These are phyloP conservation scores for Drosophila yakuba DNA, from an alignment of 1,140 invertebrate species.

Conservation along the genomic window DNA sequence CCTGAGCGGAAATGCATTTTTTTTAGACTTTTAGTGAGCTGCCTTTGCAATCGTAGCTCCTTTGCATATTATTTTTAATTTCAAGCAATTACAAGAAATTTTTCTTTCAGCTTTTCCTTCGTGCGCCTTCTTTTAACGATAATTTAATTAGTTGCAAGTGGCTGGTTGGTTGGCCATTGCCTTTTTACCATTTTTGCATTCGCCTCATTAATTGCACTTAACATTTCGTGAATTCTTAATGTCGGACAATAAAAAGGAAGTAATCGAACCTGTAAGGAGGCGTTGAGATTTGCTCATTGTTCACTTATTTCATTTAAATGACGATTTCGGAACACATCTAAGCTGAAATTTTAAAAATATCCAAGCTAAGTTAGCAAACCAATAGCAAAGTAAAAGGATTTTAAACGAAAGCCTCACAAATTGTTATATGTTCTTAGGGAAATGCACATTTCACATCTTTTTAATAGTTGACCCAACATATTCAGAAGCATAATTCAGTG, in stretches of 20 bases:
- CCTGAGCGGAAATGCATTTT: slow-evolving; percentile 70
- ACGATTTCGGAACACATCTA: no score
- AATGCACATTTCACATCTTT: neutral
- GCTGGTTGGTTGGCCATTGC: slow-evolving; percentile 32
- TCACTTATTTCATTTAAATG: neutral
- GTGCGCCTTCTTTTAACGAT: slow-evolving; percentile 56
- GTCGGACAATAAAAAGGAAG: slow-evolving; percentile 18
- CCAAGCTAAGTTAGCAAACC: no score
- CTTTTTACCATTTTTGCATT: slow-evolving; percentile 35
- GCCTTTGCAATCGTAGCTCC: slow-evolving; percentile 18
- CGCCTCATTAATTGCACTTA: slow-evolving; percentile 77
- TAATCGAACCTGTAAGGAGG: slow-evolving; percentile 20
- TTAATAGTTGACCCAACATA: slow-evolving; percentile 6
- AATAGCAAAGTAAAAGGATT: no score
- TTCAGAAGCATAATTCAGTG: slow-evolving; percentile 29
- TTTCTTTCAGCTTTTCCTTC: slow-evolving; percentile 35
- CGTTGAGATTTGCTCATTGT: slow-evolving; percentile 36
- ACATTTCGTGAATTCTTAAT: slow-evolving; percentile 74
- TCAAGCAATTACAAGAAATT: slow-evolving; percentile 69
- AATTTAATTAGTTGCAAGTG: slow-evolving; percentile 78
- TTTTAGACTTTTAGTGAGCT: slow-evolving; percentile 37
- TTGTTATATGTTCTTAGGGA: no score
- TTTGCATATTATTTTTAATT: slow-evolving; percentile 55
- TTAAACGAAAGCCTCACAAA: no score
- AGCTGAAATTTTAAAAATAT: no score